Percentiles rank a stretch among this genome's conserved stretches.
phyloP scores from a whole-genome alignment of 2,797 vertebrate genomes.

The Prunella strophiata region DNA sequence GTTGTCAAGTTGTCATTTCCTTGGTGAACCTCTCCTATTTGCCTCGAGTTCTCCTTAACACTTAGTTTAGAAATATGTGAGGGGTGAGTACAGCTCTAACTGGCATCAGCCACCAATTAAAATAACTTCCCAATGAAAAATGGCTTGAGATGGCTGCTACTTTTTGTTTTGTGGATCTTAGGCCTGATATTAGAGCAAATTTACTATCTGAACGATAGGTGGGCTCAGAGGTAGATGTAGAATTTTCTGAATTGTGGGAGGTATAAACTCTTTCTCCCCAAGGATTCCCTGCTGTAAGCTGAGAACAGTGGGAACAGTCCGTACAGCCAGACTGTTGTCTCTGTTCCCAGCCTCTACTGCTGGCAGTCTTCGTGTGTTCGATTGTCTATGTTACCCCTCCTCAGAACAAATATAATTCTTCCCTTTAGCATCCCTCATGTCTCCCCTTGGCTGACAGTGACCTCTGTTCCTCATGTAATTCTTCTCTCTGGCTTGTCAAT shows the following conservation, averaged over 20 bases:
- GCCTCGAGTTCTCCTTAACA: background rate
- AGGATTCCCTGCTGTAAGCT: background rate
- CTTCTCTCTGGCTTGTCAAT: background rate
- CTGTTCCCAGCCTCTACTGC: background rate
- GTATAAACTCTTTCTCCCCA: background rate
- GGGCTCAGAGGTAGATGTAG: background rate
- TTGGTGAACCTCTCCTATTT: background rate
- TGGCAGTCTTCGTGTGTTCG: accelerated
- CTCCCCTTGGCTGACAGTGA: background rate
- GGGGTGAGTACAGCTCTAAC: background rate
- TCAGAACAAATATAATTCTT: background rate
- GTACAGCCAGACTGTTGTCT: background rate
- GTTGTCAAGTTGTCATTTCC: background rate
- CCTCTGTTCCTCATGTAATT: background rate
- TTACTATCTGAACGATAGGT: background rate
- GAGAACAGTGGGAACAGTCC: background rate
- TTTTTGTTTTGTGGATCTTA: background rate
- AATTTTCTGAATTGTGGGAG: background rate
- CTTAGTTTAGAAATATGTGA: background rate
- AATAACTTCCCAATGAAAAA: background rate
- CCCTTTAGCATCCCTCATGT: background rate
- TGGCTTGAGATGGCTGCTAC: background rate
- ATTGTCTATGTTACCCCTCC: background rate
- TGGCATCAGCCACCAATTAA: background rate
- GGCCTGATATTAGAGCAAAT: background rate